These are phyloP conservation scores for Dinoponera quadriceps DNA, from an alignment of 1,140 invertebrate species.

Conservation along the genomic window DNA sequence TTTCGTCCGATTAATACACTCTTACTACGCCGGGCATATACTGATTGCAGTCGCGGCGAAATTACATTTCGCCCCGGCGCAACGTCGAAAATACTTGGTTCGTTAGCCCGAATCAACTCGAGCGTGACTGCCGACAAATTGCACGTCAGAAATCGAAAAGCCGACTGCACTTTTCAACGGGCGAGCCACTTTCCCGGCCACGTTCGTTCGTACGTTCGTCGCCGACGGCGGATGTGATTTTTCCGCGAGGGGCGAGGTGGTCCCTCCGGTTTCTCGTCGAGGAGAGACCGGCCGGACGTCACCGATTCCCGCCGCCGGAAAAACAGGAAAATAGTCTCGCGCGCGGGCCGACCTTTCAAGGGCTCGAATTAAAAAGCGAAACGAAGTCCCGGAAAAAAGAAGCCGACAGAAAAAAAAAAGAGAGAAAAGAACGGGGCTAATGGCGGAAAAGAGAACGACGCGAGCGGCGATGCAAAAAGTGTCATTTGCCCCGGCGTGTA, in stretches of 20 bases:
- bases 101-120: slow-evolving; percentile 21
- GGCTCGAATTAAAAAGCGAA: slow-evolving; percentile 4
- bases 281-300: not conserved
- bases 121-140: slow-evolving; percentile 40
- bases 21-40: slow-evolving; percentile 7
- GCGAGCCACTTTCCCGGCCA: slow-evolving; percentile 1
- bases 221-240: slow-evolving; percentile 13
- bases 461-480: too few species aligned
- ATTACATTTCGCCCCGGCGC: slow-evolving; percentile 49
- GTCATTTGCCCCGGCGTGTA: too few species aligned
- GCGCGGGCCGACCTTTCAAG: not conserved
- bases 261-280: slow-evolving; percentile 3
- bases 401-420: not conserved
- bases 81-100: slow-evolving; percentile 55
- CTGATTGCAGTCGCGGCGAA: slow-evolving; percentile 52
- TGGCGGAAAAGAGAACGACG: too few species aligned
- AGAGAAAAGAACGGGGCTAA: not conserved
- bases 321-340: slow-evolving; percentile 19
- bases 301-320: not conserved
- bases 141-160: slow-evolving; percentile 40
- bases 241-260: not conserved
- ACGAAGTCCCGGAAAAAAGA: not conserved
- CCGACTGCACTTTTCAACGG: slow-evolving; percentile 29
- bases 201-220: not conserved
- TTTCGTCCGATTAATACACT: slow-evolving; percentile 37